A percentile compares a stretch with the other conserved stretches of the same genome.
Conservation (phyloP, 1,140 invertebrate species). For the Globodera ellingtonae region DNA sequence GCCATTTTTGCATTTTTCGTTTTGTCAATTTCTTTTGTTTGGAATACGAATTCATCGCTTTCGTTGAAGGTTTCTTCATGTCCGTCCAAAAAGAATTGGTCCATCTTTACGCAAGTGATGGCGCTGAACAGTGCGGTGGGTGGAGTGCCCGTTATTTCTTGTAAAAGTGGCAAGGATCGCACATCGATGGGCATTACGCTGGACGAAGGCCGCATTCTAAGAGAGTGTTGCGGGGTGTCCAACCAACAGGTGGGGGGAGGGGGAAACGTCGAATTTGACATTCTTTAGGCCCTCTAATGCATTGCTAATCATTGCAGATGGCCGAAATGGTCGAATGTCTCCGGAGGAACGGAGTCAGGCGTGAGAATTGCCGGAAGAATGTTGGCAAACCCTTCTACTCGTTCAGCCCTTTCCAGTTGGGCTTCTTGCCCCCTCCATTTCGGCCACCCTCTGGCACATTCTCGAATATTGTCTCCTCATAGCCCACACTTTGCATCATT, state of each 20-base stretch:
- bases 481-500: not conserved
- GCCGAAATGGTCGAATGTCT: conserved; percentile 53
- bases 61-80: conserved; percentile 39
- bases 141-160: conserved; percentile 48
- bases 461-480: conserved; percentile 29
- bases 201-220: conserved; percentile 56
- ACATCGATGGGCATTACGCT: conserved; percentile 63
- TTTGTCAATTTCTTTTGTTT: not conserved
- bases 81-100: conserved; percentile 60
- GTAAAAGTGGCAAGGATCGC: conserved; percentile 62
- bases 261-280: not conserved
- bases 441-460: conserved; percentile 61
- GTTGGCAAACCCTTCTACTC: conserved; percentile 62
- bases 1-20: not conserved
- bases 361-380: conserved; percentile 64
- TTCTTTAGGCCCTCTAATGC: not conserved
- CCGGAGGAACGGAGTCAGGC: conserved; percentile 56
- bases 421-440: conserved; percentile 61
- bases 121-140: conserved; percentile 44
- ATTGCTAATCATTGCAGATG: conserved; percentile 40
- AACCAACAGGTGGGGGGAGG: conserved; percentile 47
- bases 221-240: conserved; percentile 58
- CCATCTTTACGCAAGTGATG: conserved; percentile 57
- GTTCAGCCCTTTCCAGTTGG: conserved; percentile 64
- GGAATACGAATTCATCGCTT: no score